Evolutionary conservation across 2,888 invertebrate species (phyloP), one percentile per base, ranked within the genome.

Genomic region (Chorisops tibialis): DNA sequence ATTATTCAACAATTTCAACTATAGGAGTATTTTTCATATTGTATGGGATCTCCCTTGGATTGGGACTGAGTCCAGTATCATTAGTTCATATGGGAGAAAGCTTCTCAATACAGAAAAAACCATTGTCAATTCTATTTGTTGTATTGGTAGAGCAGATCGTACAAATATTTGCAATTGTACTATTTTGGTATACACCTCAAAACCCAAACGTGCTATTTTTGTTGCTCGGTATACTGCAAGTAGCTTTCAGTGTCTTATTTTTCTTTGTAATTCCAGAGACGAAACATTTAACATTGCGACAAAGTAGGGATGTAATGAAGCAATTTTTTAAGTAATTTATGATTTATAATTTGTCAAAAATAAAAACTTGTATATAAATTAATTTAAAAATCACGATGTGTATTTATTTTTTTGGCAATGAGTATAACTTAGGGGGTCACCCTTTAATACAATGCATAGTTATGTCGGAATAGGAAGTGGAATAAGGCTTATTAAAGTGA

Each of bases 21-120:
- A 22, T 7, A 7, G 41, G 54, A 4, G 41, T 35, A n/a, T 22
- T 54, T 1, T 54, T 22, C 16, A 41, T 54, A n/a, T 6, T 41
- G 1, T 24, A 14, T 19, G 11, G 18, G 1, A 12, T 41, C 3
- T 39, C 14, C 7, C 7, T 22, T 2, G 54, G 54, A 14, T 11
- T 54, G 6, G 54, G 54, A n/a, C 24, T 54, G 39, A 14, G 37
- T 4, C 39, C 39, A 12, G 24, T 54, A n/a, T 54, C 54, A 1
- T 14, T 54, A 0, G 24, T 22, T 41, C 41, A 41, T n/a, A 39
- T 39, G 24, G 54, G 54, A 7, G 54, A 54, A 24, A 54, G 54
- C 9, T 54, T 54, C 14, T 2, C 41, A 14, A n/a, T 21, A 6
- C 22, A 41, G 21, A 35, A 41, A n/a, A 54, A 54, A 7, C 24